Percentiles rank a stretch among this genome's conserved stretches.
Conservation (phyloP, 2,797 vertebrate species). For the Macropus fuliginosus region DNA sequence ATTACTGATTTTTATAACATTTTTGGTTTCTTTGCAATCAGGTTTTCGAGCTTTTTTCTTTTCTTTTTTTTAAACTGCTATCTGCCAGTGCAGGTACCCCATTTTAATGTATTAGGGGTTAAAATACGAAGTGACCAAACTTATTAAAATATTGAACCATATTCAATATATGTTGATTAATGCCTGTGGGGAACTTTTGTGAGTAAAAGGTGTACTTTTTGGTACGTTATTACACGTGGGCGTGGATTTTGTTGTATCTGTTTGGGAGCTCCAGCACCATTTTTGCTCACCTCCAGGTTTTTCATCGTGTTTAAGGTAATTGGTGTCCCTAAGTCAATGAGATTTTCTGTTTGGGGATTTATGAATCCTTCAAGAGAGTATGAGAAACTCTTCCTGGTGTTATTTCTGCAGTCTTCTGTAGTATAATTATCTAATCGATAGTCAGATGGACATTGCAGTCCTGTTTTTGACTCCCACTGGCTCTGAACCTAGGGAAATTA, state of each 20-base stretch:
- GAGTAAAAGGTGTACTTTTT: rapidly evolving
- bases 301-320: background rate
- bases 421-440: background rate
- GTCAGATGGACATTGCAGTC: background rate
- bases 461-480: background rate
- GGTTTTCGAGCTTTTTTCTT: background rate
- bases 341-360: background rate
- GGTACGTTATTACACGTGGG: background rate
- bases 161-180: background rate
- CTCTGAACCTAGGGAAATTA: background rate
- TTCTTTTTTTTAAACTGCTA: background rate
- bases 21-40: background rate
- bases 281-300: background rate
- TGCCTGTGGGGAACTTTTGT: background rate
- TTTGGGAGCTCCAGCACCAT: background rate
- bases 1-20: background rate
- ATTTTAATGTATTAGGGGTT: background rate
- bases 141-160: background rate
- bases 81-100: background rate
- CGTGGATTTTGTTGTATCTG: background rate
- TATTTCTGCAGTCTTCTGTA: background rate
- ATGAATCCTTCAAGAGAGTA: background rate
- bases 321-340: background rate
- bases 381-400: background rate
- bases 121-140: background rate